Conservation (phyloP, 2,113 vertebrate genomes). For the Elephas maximus region DNA sequence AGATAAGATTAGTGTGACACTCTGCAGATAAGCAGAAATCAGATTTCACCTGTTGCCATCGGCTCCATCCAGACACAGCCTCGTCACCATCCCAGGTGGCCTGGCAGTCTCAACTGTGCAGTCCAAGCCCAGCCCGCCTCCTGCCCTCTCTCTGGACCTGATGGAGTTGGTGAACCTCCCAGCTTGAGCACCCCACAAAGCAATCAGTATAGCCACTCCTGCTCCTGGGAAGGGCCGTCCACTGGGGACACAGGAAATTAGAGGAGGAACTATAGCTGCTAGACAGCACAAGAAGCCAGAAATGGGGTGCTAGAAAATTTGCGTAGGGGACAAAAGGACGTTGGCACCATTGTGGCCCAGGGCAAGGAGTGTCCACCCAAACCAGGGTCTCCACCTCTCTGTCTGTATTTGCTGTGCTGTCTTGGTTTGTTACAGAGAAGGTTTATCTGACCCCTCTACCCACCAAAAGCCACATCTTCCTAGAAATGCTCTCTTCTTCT, state of each 20-base stretch:
- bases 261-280: background rate
- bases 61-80: background rate
- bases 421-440: background rate
- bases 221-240: background rate
- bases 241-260: background rate
- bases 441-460: background rate
- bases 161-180: background rate
- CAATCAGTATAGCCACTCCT: background rate
- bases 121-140: background rate
- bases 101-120: background rate
- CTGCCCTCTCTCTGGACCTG: background rate
- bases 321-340: background rate
- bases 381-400: background rate
- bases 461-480: background rate
- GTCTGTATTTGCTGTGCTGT: background rate
- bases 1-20: slow-evolving; percentile 89
- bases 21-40: slow-evolving; percentile 88
- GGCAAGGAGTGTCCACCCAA: background rate
- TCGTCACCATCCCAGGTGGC: rapidly evolving
- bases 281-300: background rate
- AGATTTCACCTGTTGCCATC: slow-evolving; percentile 84
- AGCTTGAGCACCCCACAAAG: background rate
- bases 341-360: background rate
- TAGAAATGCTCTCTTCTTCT: too few relatives aligned
- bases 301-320: too few relatives aligned